A percentile compares a stretch with the other conserved stretches of the same genome.
Evolutionary conservation across 2,888 invertebrate genomes (phyloP).

Genomic region (Drosophila merina): DNA sequence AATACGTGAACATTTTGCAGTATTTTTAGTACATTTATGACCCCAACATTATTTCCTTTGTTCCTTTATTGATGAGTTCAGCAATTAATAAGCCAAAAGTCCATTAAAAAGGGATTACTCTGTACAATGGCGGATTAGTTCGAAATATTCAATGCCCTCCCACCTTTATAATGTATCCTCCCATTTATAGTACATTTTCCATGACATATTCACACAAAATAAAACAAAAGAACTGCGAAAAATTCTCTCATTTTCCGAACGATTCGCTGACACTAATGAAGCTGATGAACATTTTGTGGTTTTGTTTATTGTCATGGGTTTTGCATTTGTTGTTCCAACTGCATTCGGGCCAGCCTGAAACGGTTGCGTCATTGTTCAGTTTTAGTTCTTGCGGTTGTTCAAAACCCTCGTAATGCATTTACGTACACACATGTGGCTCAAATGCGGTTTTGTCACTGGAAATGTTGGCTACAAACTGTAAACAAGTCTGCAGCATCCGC

Average conservation of each 20-base stretch:
- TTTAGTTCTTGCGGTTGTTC: conserved; percentile 45
- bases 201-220: not conserved
- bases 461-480: conserved; percentile 40
- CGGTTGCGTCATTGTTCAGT: conserved; percentile 31
- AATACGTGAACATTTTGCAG: not conserved
- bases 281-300: conserved; percentile 68
- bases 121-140: not conserved
- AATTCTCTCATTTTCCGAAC: conserved; percentile 30
- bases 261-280: conserved; percentile 65
- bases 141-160: not conserved
- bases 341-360: conserved; percentile 19
- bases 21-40: not conserved
- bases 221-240: not conserved
- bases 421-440: conserved; percentile 26
- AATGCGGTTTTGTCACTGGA: conserved; percentile 41
- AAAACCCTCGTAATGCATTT: conserved; percentile 44
- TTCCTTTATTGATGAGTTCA: too few species aligned
- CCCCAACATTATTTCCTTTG: not conserved
- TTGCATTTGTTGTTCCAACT: conserved; percentile 27
- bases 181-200: conserved; percentile 9
- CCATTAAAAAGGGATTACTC: conserved; percentile 6
- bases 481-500: conserved; percentile 25
- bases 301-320: conserved; percentile 55
- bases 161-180: too few species aligned
- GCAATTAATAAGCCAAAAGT: not conserved